Base-by-base conservation (phyloP, 2,888 invertebrate genomes). In the Liodrosophila aerea region DNA sequence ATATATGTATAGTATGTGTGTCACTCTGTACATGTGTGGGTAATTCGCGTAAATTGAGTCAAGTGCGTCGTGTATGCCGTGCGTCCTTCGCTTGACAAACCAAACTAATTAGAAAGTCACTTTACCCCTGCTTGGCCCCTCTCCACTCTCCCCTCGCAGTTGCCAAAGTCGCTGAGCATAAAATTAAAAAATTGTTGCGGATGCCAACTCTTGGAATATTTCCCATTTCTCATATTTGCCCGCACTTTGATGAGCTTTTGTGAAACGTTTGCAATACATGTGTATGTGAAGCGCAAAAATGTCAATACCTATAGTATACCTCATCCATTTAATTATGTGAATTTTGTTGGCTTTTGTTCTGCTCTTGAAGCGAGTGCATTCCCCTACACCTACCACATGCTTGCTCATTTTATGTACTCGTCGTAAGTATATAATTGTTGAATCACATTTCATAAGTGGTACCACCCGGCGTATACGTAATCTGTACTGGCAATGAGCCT, bases 101-200 rank as follows among this genome's bases (percentile, higher is more conserved):
- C 83, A 85, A 85, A 81, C 81, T 81, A 80, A 80, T 80, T 80
- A 80, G 75, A 80, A 85, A 85, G 82, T 85, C 85, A 77, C 78
- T 82, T 82, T 77, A 65, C 41, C 16, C 11, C n/a, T 0, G n/a
- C 51, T 8, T 0, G 4, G n/a, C 7, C 8, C 15, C 7, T 4
- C 12, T 2, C 16, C 16, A 16, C 16, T 11, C 12, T 9, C 29
- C 18, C 15, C 43, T 1, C 15, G 13, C 4, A 2, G 40, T 51
- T 37, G 62, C 47, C 22, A 76, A 78, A 82, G 64, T 71, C 72
- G 78, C 59, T 63, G 66, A 63, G 78, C 85, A 80, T 82, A 82
- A 80, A 80, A 80, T 80, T 82, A 82, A 85, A 78, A 76, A 68
- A 76, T 68, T 71, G 52, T 73, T 73, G 73, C 36, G 44, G 22